A percentile compares a stretch with the other conserved stretches of the same genome.
These are phyloP conservation scores for Phlogophora meticulosa DNA, from an alignment of 2,888 invertebrate genomes.

Conservation along the genomic window DNA sequence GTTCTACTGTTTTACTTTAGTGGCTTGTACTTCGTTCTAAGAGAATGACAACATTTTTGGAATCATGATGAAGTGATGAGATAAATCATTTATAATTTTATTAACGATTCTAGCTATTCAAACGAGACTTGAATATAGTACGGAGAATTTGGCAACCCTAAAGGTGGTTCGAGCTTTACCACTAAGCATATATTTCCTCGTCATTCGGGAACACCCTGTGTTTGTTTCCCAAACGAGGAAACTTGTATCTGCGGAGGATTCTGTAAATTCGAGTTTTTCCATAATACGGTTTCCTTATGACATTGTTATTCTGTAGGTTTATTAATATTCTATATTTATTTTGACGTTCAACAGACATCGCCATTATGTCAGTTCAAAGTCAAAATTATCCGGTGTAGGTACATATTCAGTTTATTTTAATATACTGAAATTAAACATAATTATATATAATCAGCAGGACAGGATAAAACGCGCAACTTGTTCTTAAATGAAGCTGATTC, in stretches of 20 bases:
- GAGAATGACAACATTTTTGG: too few species aligned
- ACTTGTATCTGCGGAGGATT: too few species aligned
- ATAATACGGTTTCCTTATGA: background rate
- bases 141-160: too few species aligned
- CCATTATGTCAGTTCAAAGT: slow-evolving; percentile 11
- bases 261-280: background rate
- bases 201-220: background rate
- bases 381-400: slow-evolving; percentile 38
- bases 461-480: slow-evolving; percentile 1
- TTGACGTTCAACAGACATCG: slow-evolving; percentile 20
- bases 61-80: too few species aligned
- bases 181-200: background rate
- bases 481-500: slow-evolving; percentile 71
- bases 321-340: slow-evolving; percentile 9
- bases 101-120: background rate
- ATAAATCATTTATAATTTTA: too few species aligned
- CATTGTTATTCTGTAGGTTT: slow-evolving; percentile 14
- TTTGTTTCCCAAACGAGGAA: background rate
- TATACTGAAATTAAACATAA: background rate
- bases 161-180: background rate
- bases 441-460: slow-evolving; percentile 1
- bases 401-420: background rate
- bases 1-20: too few species aligned
- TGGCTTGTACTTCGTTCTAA: too few species aligned
- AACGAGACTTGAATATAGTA: too few species aligned